Percentiles rank a stretch among this genome's conserved stretches.
These are phyloP conservation scores for Pycnonotus jocosus DNA, from an alignment of 2,113 vertebrate genomes.

Conservation along the genomic window DNA sequence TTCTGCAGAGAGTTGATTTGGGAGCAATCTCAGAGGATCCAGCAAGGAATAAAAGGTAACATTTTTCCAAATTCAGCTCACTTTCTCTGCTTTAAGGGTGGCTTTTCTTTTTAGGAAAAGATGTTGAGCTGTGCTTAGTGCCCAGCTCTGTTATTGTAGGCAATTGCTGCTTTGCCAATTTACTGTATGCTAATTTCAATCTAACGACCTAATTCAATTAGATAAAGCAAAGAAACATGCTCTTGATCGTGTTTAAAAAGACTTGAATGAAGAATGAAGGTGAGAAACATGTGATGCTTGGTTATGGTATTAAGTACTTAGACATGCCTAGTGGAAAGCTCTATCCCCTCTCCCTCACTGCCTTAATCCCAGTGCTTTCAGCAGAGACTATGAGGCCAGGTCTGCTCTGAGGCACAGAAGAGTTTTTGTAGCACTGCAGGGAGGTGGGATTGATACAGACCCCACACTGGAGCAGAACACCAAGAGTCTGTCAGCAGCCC, in stretches of 20 bases:
- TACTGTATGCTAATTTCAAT: not conserved
- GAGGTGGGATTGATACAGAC: not conserved
- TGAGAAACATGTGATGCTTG: not conserved
- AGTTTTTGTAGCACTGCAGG: not conserved
- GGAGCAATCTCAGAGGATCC: not conserved
- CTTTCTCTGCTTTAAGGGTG: not conserved
- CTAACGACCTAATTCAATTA: constrained; percentile 30
- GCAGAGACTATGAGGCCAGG: not conserved
- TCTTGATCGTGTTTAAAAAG: not conserved
- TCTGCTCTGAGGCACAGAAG: not conserved
- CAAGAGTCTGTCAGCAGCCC: not conserved
- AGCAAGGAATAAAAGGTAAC: constrained; percentile 22
- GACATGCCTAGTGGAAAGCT: not conserved
- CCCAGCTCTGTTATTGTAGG: not conserved
- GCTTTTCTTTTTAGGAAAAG: not conserved
- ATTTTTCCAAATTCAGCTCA: constrained; percentile 31
- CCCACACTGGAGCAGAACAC: not conserved
- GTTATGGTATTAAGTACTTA: not conserved
- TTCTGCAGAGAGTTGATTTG: constrained; percentile 8
- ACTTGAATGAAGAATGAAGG: not conserved
- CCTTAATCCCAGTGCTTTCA: not conserved
- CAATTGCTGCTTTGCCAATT: not conserved
- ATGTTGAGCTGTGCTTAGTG: not conserved
- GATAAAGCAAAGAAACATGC: constrained; percentile 6
- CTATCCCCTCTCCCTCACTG: fast-evolving